Base-by-base conservation (phyloP, 2,797 vertebrate species). In the Otus scops region DNA sequence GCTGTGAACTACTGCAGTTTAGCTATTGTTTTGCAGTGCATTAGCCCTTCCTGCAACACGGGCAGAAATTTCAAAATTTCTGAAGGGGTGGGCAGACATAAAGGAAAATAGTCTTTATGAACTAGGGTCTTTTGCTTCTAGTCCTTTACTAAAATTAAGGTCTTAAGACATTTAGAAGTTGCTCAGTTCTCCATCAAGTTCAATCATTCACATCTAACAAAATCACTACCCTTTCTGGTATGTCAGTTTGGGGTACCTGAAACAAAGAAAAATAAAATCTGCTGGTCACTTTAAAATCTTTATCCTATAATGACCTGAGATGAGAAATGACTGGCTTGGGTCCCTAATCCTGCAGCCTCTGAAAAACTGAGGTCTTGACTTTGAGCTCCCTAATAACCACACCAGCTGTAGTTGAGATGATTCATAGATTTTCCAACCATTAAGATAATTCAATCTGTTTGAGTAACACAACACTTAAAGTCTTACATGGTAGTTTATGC, bases 341-440 rank as follows among this genome's bases (percentile, higher is more conserved):
- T 73, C 63, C 34, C 63, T 86, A 95, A 89, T 81, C 39, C 59
- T 6, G 8, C 21, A 93, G 63, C 23, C 70, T 65, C 77, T 85
- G 71, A 88, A 79, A 81, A 88, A 85, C 32, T 43, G 45, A 93
- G 48, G 53, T 80, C 78, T 89, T 78, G 28, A 91, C 57, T 94
- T 51, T 41, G 43, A 84, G 63, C 14, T 90, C 74, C 51, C 47
- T 83, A 73, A 93, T 60, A 93, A 79, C 84, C 74, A 74, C 43
- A 77, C 51, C 68, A 95, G 68, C 86, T 94, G 75, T 64, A 96
- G 67, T 3, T 70, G 75, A 87, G 80, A 93, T 93, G 86, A 96
- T 94, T 97, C 88, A 95, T 74, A 89, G 83, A 88, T 95, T 93
- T 96, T 97, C 88, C 93, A 92, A 20, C 53, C 80, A 89, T 92